phyloP scores from a whole-genome alignment of 1,140 invertebrate species.

The Mizuhopecten yessoensis region DNA sequence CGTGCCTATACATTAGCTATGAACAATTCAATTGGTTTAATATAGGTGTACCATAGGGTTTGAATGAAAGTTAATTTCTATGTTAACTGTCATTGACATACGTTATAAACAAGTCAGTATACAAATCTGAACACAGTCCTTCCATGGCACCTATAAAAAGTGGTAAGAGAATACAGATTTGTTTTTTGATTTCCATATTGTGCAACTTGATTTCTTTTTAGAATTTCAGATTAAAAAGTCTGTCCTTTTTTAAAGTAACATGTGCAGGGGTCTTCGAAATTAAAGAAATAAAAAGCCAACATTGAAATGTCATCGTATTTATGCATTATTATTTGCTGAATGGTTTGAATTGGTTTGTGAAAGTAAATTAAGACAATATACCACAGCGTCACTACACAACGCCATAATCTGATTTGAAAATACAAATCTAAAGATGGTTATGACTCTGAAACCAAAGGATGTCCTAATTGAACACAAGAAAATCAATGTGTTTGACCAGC shows the following conservation, averaged over 20 bases:
- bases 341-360: too few relatives aligned
- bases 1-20: too few relatives aligned
- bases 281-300: background rate
- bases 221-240: background rate
- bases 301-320: background rate
- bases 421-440: too few relatives aligned
- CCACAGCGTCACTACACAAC: too few relatives aligned
- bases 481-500: too few relatives aligned
- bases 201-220: background rate
- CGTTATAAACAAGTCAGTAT: background rate
- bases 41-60: background rate
- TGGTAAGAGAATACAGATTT: background rate
- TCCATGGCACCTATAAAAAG: background rate
- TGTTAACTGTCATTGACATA: too few relatives aligned
- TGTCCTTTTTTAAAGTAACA: background rate
- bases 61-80: background rate
- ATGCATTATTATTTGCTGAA: background rate
- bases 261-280: background rate
- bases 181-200: background rate
- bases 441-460: too few relatives aligned
- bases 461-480: too few relatives aligned
- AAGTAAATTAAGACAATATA: too few relatives aligned
- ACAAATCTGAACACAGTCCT: background rate
- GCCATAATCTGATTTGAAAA: too few relatives aligned
- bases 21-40: too few relatives aligned